Evolutionary conservation across 2,113 vertebrate genomes (phyloP).

Genomic region (Chaetura pelagica): DNA sequence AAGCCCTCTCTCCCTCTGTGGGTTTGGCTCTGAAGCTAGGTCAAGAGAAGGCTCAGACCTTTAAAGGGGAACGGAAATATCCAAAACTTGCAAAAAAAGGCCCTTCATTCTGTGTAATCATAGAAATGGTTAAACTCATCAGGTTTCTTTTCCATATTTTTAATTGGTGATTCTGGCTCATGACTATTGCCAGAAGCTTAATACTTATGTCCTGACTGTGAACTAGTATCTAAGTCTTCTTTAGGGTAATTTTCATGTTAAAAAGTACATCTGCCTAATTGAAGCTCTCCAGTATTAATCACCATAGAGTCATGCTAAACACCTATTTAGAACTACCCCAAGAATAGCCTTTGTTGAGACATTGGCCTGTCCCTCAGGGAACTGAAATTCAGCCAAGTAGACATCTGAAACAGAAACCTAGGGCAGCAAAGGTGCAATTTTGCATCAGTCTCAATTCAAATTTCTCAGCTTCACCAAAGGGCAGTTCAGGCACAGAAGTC

Average conservation of each 20-base stretch:
- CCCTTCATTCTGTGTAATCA: background rate
- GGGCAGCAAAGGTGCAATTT: background rate
- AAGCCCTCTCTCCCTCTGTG: rapidly evolving
- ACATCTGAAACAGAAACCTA: background rate
- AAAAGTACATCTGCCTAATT: background rate
- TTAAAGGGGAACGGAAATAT: background rate
- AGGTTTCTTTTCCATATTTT: background rate
- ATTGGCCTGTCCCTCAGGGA: background rate
- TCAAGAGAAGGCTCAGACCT: rapidly evolving
- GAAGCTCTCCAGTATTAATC: background rate
- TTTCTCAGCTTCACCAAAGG: background rate
- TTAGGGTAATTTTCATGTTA: background rate
- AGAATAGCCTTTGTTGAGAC: background rate
- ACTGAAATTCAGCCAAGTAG: background rate
- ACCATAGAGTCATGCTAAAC: background rate
- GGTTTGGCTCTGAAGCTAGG: background rate
- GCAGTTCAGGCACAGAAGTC: background rate
- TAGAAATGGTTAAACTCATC: background rate
- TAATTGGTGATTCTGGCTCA: background rate
- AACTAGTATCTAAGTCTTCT: background rate
- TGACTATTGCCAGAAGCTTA: background rate
- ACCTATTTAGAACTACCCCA: background rate
- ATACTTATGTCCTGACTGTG: background rate
- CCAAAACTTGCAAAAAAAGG: background rate
- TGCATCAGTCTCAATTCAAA: background rate